Base-by-base conservation (phyloP, 2,797 vertebrate species). In the Premnoplex brunnescens region DNA sequence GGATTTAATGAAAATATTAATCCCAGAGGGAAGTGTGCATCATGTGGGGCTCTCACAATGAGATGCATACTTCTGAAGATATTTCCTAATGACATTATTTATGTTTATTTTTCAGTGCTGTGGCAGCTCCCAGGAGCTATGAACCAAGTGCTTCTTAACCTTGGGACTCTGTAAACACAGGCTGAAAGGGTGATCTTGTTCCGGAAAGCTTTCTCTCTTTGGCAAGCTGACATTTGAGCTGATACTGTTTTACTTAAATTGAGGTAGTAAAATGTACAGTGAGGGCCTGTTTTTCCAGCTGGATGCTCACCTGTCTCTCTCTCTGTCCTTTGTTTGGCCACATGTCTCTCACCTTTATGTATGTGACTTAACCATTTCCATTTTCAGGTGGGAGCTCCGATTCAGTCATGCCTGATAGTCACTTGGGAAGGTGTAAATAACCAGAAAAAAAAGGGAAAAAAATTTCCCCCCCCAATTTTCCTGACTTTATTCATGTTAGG, bases 71-170 rank as follows among this genome's bases (percentile, higher is more conserved):
- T 87, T 94, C 86, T 92, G 88, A 92, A 94, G 84, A 74, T 74
- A 52, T 92, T 69, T 85, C 49, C 92, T 80, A 83, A 89, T 91
- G 39, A 60, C 46, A 77, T 87, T 95, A 91, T 94, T 96, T 94
- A 67, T 93, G 77, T 95, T 95, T 95, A 68, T 89, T 93, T 96
- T 97, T 77, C 86, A 75, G 46, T 68, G 28, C 78, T 92, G 75
- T 72, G 84, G 88, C 91, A 93, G 86, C 68, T 96, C 76, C 76
- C 91, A 91, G 91, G 79, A 95, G 94, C 80, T 93, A 39, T 69
- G 85, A 90, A 89, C 89, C 85, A 93, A 97, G 93, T 85, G 88
- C 54, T 88, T 95, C 88, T 96, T 94, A 95, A 96, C 89, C 91
- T 54, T 71, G 60, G 60, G 92, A 93, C 78, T 95, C 78, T 79